Evolutionary conservation across 2,113 vertebrate species (phyloP).

Genomic region (Burhinus bistriatus): DNA sequence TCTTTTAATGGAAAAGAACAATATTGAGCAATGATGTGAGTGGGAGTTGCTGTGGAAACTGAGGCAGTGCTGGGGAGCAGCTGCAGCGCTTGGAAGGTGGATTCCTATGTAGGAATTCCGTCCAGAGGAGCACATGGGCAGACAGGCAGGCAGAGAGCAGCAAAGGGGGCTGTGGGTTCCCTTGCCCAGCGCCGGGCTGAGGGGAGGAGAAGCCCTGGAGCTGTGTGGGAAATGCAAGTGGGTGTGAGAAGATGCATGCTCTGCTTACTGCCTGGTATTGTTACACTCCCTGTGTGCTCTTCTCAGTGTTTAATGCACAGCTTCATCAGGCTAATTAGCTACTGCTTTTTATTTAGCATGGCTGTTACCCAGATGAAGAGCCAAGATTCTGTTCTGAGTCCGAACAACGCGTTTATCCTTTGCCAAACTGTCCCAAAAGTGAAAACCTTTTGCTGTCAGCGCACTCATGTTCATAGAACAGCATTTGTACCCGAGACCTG

Average conservation of each 20-base stretch:
- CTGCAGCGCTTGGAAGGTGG: background rate
- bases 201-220: background rate
- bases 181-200: rapidly evolving
- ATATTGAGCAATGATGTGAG: background rate
- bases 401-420: background rate
- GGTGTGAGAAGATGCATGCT: background rate
- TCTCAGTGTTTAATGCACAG: background rate
- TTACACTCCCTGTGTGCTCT: background rate
- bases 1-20: background rate
- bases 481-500: rapidly evolving
- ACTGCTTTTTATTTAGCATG: background rate
- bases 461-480: rapidly evolving
- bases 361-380: background rate
- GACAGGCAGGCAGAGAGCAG: background rate
- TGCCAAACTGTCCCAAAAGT: background rate
- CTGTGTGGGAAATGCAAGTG: rapidly evolving
- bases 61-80: background rate
- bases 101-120: rapidly evolving
- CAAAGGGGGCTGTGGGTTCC: background rate
- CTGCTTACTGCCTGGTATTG: background rate
- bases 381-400: background rate
- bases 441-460: background rate
- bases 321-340: background rate
- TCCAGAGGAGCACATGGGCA: background rate
- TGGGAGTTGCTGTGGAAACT: background rate